A percentile compares a stretch with the other conserved stretches of the same genome.
Evolutionary conservation across 2,797 vertebrate species (phyloP).

Genomic region (Dendrocincla fuliginosa): DNA sequence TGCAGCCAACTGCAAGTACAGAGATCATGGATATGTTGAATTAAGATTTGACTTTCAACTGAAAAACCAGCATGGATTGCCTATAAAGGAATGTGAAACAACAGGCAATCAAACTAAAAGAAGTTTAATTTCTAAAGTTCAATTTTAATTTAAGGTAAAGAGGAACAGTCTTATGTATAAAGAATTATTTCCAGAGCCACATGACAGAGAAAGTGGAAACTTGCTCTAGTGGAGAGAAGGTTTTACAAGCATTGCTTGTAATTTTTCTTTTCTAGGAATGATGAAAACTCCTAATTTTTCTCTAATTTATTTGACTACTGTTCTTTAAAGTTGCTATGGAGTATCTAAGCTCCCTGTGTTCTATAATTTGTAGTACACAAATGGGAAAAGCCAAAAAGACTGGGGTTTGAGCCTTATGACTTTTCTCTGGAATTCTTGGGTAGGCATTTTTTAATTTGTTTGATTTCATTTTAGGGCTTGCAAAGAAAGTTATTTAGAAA

Average conservation of each 20-base stretch:
- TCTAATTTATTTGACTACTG: background rate
- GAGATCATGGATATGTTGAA: background rate
- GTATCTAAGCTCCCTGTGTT: background rate
- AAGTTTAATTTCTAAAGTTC: background rate
- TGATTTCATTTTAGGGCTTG: background rate
- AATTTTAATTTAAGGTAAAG: background rate
- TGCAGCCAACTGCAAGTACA: accelerated
- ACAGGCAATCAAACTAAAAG: background rate
- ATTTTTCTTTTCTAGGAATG: background rate
- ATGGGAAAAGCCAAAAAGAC: background rate
- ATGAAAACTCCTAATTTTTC: background rate
- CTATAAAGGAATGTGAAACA: background rate
- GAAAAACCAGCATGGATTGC: background rate
- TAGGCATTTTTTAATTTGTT: background rate
- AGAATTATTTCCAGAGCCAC: background rate
- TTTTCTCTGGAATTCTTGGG: background rate
- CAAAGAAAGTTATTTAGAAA: background rate
- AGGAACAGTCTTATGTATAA: background rate
- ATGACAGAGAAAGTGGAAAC: background rate
- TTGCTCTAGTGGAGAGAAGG: background rate
- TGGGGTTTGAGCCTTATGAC: background rate
- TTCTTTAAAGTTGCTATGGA: background rate
- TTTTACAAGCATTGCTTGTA: background rate
- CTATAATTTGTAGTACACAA: background rate
- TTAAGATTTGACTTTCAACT: background rate